Evolutionary conservation across 2,113 vertebrate genomes (phyloP).

Genomic region (Nesospiza acunhae): DNA sequence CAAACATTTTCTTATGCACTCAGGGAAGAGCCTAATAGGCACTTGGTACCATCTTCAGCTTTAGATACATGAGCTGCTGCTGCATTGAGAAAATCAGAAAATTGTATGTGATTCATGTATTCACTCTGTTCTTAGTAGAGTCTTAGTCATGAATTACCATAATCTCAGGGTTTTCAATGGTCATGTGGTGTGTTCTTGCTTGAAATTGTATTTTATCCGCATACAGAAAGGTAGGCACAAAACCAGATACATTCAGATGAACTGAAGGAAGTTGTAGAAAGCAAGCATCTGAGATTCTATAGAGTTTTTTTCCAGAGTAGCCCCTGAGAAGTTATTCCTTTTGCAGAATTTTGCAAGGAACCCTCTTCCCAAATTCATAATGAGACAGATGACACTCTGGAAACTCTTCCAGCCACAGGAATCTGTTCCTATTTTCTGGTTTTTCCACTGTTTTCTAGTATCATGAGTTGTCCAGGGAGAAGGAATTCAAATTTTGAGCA

Average conservation of each 20-base stretch:
- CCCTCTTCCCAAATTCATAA: background rate
- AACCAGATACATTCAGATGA: background rate
- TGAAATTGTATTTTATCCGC: background rate
- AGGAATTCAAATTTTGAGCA: background rate
- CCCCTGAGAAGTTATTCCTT: background rate
- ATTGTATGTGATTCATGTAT: background rate
- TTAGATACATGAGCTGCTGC: background rate
- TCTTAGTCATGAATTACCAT: background rate
- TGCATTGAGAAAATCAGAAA: background rate
- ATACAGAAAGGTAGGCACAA: background rate
- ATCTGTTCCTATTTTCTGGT: background rate
- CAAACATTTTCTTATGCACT: background rate
- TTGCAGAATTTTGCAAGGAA: background rate
- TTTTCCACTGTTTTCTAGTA: background rate
- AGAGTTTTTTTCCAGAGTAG: background rate
- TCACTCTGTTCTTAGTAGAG: background rate
- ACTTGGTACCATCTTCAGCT: background rate
- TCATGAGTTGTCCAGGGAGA: background rate
- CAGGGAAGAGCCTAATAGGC: background rate
- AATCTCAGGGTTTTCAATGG: background rate
- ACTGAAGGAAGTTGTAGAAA: background rate
- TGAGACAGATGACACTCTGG: background rate
- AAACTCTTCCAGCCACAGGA: background rate
- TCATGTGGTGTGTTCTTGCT: background rate
- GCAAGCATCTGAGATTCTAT: background rate